These are phyloP conservation scores for Lapara coniferarum DNA, from an alignment of 2,888 invertebrate species.

Conservation along the genomic window DNA sequence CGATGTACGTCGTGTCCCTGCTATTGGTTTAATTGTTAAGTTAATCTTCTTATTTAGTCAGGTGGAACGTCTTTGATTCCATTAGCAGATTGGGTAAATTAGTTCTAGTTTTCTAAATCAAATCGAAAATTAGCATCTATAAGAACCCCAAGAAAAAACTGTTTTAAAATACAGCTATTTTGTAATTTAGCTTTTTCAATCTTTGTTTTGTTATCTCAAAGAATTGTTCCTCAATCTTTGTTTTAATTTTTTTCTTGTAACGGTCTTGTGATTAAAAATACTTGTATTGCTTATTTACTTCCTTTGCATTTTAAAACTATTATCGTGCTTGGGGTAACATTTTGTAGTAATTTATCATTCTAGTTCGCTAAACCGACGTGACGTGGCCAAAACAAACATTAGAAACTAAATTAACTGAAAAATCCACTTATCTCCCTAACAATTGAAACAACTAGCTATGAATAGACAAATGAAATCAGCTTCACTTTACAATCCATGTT, in stretches of 20 bases:
- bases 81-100: no score
- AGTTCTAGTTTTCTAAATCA: no score
- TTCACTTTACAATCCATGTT: neutral
- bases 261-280: neutral
- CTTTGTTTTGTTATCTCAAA: neutral
- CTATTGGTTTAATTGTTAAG: slow-evolving; percentile 10
- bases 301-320: neutral
- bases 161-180: neutral
- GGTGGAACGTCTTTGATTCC: no score
- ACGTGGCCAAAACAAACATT: slow-evolving; percentile 1
- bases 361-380: neutral
- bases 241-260: neutral
- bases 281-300: neutral
- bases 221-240: neutral
- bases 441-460: neutral
- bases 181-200: neutral
- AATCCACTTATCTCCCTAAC: neutral
- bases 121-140: no score
- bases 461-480: slow-evolving; percentile 1
- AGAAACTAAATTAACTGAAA: slow-evolving; percentile 1
- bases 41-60: no score
- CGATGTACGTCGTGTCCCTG: slow-evolving; percentile 26
- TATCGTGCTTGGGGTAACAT: neutral
- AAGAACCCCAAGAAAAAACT: no score
- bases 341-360: neutral